These are phyloP conservation scores for Cerastis leucographa DNA, from an alignment of 2,888 invertebrate species.

Conservation along the genomic window DNA sequence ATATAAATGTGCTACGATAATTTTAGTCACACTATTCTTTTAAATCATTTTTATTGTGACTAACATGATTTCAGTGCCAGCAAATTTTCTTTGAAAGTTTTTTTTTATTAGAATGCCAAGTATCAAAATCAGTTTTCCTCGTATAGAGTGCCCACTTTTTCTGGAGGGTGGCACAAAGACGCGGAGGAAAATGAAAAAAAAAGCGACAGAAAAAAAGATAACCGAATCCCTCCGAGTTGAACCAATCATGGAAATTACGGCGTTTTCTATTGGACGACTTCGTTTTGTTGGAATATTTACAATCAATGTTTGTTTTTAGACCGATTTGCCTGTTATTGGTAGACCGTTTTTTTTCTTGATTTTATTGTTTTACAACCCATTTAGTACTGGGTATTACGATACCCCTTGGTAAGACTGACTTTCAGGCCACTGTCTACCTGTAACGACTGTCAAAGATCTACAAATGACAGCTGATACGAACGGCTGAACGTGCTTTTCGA, in stretches of 20 bases:
- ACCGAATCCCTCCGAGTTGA: conserved; percentile 78
- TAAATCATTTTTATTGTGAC: not conserved
- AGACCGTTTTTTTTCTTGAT: not conserved
- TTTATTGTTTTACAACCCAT: too few relatives aligned
- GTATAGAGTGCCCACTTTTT: conserved; percentile 82
- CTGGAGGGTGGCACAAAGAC: conserved; percentile 87
- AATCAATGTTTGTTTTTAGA: conserved; percentile 39
- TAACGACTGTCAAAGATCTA: too few relatives aligned
- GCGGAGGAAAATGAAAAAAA: conserved; percentile 85
- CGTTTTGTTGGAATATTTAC: conserved; percentile 58
- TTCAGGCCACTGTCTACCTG: too few relatives aligned
- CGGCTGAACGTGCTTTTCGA: too few relatives aligned
- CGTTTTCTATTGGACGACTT: conserved; percentile 68
- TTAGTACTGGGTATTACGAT: too few relatives aligned
- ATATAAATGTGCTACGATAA: not conserved
- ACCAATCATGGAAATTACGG: conserved; percentile 88
- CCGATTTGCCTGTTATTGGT: conserved; percentile 12
- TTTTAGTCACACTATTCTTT: not conserved
- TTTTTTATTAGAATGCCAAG: conserved; percentile 59
- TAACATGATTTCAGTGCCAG: not conserved
- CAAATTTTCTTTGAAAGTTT: not conserved
- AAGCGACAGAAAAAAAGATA: conserved; percentile 84
- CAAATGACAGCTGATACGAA: too few relatives aligned
- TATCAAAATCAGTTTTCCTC: conserved; percentile 73
- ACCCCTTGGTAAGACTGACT: too few relatives aligned